Base-by-base conservation (phyloP, 1,140 invertebrate genomes). In the Micrasema longulum region DNA sequence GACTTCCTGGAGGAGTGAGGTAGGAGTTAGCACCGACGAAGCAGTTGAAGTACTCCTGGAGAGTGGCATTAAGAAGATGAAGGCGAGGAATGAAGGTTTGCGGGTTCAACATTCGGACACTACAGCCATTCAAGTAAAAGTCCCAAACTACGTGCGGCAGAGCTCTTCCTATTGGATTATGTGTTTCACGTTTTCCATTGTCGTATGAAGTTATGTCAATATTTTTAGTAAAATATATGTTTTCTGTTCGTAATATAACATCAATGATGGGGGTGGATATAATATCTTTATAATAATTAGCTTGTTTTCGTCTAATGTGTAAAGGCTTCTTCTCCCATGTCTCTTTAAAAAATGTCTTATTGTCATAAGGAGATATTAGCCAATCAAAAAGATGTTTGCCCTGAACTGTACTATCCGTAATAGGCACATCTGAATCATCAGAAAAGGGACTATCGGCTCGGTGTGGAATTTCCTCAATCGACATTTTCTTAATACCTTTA, bases 21-120 rank as follows among this genome's bases (percentile, higher is more conserved):
- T 99, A 99, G 11, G 92, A 88, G 89, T 99, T 99, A 1, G 95
- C 93, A 9, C 97, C 97, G 48, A 97, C 95, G 84, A 96, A 93
- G 69, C 93, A 96, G 52, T 92, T 92, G 80, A 99, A 98, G 79
- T 90, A 93, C 83, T 99, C 97, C 84, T 99, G 97, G 53, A 99
- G 82, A 9, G 89, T 89, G n/a, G 93, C 83, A 83, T 91, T 89
- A 2, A 92, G 65, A 14, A 84, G 76, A 76, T 91, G 88, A 35
- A 93, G 76, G 55, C 84, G 84, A 2, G 85, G 78, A 57, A 93
- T 88, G 79, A 94, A 99, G 0, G 93, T 93, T 75, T 86, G 97
- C 2, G 98, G 98, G 85, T 99, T 99, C 10, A 99, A 82, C 75
- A 99, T 84, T 64, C 97, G 88, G 16, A 99, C 84, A 72, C 95